Conservation (phyloP, 2,797 vertebrate genomes). For the Taenioides sp. region DNA sequence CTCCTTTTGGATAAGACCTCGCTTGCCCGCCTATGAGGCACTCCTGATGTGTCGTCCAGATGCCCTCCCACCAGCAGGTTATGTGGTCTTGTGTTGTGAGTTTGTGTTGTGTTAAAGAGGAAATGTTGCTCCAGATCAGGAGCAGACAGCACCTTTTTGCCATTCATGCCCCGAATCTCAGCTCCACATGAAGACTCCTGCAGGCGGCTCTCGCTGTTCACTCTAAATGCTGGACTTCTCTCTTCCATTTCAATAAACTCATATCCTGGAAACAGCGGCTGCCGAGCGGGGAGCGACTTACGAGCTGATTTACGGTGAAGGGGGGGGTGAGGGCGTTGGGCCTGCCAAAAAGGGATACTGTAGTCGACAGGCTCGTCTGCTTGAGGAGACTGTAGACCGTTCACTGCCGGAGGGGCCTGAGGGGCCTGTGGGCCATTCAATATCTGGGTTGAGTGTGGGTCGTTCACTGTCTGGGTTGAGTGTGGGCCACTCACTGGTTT, state of each 20-base stretch:
- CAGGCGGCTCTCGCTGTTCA: conserved; percentile 21
- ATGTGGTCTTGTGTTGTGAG: conserved; percentile 27
- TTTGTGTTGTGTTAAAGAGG: neutral
- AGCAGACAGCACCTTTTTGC: conserved; percentile 14
- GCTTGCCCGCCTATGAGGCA: neutral
- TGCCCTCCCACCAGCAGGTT: conserved; percentile 42
- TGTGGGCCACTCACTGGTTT: conserved; percentile 36
- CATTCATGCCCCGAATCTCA: conserved; percentile 45
- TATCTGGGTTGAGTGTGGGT: neutral
- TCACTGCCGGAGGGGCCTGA: conserved; percentile 18
- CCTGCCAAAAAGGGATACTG: neutral
- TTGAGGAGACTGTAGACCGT: conserved; percentile 27
- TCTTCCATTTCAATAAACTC: conserved; percentile 54
- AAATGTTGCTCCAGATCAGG: conserved; percentile 21
- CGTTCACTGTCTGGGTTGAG: neutral
- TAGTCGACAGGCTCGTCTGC: neutral
- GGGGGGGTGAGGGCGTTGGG: neutral
- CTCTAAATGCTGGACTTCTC: conserved; percentile 17
- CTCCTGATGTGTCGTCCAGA: conserved; percentile 37
- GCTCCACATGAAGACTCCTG: conserved; percentile 23
- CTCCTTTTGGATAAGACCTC: conserved; percentile 10
- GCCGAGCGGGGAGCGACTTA: neutral
- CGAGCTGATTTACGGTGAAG: neutral
- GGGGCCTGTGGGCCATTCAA: conserved; percentile 2
- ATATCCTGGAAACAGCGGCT: conserved; percentile 1